Conservation (phyloP, 1,140 invertebrate species). For the Parasteatoda tepidariorum region DNA sequence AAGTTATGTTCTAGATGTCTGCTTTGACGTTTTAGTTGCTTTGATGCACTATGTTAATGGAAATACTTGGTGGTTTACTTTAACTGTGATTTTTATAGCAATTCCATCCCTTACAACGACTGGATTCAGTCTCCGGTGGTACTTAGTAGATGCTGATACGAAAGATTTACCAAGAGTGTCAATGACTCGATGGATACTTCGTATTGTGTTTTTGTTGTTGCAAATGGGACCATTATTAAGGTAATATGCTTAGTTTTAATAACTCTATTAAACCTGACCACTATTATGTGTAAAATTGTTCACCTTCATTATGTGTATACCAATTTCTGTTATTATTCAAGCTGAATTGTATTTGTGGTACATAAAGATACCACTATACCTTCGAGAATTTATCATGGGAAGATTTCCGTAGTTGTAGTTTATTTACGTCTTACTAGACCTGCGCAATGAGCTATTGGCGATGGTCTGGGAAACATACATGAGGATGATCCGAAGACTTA, state of each 20-base stretch:
- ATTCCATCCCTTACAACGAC: conserved; percentile 66
- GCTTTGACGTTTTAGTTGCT: conserved; percentile 63
- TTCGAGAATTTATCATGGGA: too few species aligned
- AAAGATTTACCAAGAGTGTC: conserved; percentile 54
- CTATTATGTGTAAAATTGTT: too few species aligned
- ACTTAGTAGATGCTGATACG: conserved; percentile 61
- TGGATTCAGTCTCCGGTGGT: conserved; percentile 66
- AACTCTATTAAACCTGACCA: too few species aligned
- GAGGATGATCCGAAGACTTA: too few species aligned
- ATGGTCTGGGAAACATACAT: too few species aligned
- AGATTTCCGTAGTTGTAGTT: too few species aligned
- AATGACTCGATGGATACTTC: conserved; percentile 56
- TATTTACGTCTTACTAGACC: too few species aligned
- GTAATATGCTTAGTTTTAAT: conserved; percentile 4
- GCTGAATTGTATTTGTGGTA: too few species aligned
- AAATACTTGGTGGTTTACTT: conserved; percentile 64
- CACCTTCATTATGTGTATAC: too few species aligned
- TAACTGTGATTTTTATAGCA: conserved; percentile 65
- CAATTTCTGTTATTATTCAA: too few species aligned
- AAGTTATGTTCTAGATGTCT: conserved; percentile 63
- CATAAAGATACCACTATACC: too few species aligned
- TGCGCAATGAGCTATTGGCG: too few species aligned
- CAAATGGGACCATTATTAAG: conserved; percentile 63
- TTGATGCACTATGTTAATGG: conserved; percentile 61
- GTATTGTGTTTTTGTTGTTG: conserved; percentile 62